These are phyloP conservation scores for Proterorhinus semilunaris DNA, from an alignment of 2,113 vertebrate genomes.

Conservation along the genomic window DNA sequence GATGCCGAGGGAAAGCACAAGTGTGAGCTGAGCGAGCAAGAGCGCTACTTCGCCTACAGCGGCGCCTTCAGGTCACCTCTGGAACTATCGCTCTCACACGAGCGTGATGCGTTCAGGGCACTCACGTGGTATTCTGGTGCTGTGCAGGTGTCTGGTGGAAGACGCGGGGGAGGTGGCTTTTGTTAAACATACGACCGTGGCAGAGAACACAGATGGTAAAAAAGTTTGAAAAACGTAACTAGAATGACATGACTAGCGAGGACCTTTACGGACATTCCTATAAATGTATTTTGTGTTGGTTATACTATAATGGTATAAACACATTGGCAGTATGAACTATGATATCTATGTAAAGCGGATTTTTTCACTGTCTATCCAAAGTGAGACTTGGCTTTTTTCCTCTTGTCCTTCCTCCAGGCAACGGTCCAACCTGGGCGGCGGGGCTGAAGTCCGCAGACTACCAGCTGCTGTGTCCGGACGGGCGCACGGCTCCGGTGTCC, in stretches of 20 bases:
- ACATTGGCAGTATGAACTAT: too few relatives aligned
- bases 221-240: background rate
- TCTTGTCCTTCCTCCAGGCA: constrained; percentile 65
- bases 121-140: background rate
- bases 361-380: too few relatives aligned
- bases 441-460: constrained; percentile 76
- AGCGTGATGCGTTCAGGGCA: background rate
- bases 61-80: constrained; percentile 90
- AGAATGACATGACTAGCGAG: too few relatives aligned
- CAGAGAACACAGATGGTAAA: constrained; percentile 82
- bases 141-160: constrained; percentile 84
- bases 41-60: constrained; percentile 84
- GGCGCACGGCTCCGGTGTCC: constrained; percentile 70
- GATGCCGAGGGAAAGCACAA: constrained; percentile 61
- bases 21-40: constrained; percentile 76
- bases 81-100: background rate
- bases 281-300: too few relatives aligned
- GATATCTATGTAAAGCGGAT: too few relatives aligned
- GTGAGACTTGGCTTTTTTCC: too few relatives aligned
- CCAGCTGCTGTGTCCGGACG: constrained; percentile 85
- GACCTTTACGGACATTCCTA: too few relatives aligned
- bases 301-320: too few relatives aligned
- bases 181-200: constrained; percentile 84
- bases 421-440: constrained; percentile 72
- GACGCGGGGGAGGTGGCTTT: constrained; percentile 84